These are phyloP conservation scores for Cygnus olor DNA, from an alignment of 2,797 vertebrate genomes.

Conservation along the genomic window DNA sequence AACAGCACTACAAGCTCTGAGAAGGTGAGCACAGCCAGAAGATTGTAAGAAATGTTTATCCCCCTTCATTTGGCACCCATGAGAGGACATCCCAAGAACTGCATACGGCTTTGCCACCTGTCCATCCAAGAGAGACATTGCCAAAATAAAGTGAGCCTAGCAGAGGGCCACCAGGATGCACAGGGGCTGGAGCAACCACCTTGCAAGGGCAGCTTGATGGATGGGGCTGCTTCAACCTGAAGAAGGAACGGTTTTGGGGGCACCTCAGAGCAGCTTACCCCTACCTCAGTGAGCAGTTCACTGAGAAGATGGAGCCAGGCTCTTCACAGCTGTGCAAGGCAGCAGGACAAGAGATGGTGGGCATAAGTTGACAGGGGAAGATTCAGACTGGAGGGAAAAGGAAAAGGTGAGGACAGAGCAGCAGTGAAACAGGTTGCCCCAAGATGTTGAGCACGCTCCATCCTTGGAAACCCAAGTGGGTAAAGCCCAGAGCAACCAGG, in stretches of 20 bases:
- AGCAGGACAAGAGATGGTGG: background rate
- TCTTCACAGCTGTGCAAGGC: background rate
- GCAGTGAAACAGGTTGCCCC: background rate
- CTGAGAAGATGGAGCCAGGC: background rate
- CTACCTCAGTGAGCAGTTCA: background rate
- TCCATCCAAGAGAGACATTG: background rate
- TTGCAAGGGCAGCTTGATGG: background rate
- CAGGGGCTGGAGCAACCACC: background rate
- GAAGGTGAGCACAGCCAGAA: background rate
- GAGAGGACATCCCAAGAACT: background rate
- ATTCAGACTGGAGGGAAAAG: background rate
- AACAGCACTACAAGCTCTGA: background rate
- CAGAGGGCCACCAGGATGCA: background rate
- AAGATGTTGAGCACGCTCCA: background rate
- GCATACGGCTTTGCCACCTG: background rate
- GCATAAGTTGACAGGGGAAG: background rate
- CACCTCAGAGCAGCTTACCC: background rate
- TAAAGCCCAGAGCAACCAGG: background rate
- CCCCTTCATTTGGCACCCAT: background rate
- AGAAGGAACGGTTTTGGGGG: background rate
- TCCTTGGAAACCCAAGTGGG: fast-evolving
- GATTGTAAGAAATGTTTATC: background rate
- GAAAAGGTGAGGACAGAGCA: background rate
- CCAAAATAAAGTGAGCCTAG: background rate
- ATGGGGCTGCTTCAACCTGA: background rate